Conservation (phyloP, 1,140 invertebrate genomes). For the Ceratina calcarata region DNA sequence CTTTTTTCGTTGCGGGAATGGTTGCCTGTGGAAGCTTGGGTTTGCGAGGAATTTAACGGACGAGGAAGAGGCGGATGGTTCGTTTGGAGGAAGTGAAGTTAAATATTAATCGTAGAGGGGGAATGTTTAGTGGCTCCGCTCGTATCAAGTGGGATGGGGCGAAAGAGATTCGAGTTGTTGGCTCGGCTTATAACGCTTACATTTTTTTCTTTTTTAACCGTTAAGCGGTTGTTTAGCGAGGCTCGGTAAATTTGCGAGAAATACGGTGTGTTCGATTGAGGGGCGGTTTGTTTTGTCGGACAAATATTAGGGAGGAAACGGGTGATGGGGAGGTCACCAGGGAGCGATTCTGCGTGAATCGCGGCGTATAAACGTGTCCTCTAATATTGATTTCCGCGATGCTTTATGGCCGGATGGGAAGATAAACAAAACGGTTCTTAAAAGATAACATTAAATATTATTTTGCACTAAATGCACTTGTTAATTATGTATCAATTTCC, state of each 20-base stretch:
- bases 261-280: background rate
- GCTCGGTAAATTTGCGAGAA: background rate
- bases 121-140: too few species aligned
- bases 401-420: background rate
- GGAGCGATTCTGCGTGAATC: background rate
- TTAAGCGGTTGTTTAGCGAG: background rate
- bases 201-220: background rate
- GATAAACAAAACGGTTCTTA: background rate
- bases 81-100: too few species aligned
- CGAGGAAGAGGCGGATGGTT: too few species aligned
- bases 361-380: background rate
- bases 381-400: background rate
- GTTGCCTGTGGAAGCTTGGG: too few species aligned
- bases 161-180: slow-evolving; percentile 2
- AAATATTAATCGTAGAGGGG: too few species aligned
- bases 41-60: too few species aligned
- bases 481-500: too few species aligned
- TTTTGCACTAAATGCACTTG: too few species aligned
- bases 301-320: background rate
- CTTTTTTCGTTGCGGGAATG: too few species aligned
- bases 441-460: background rate
- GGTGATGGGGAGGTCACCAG: background rate
- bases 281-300: background rate
- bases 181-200: background rate
- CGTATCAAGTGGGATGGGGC: too few species aligned